Conservation (phyloP, 2,113 vertebrate genomes). For the Carlito syrichta region DNA sequence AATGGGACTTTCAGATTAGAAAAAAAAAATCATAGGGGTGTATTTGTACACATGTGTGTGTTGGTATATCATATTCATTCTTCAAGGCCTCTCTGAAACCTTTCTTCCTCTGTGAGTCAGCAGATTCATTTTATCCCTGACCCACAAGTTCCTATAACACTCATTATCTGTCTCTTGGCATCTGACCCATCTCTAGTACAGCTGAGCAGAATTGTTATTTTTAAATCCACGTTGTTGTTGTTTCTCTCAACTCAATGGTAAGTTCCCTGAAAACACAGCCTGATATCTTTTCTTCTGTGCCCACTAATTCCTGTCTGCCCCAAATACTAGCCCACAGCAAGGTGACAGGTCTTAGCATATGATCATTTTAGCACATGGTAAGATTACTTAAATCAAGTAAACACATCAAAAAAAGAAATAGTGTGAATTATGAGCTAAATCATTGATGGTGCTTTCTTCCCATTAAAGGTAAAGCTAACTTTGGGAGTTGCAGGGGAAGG, state of each 20-base stretch:
- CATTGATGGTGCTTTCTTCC: conserved; percentile 46
- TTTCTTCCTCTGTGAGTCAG: neutral
- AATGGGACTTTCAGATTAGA: neutral
- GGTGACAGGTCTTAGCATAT: neutral
- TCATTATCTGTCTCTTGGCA: neutral
- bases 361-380: conserved; percentile 21
- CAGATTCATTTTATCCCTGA: neutral
- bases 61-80: neutral
- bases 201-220: neutral
- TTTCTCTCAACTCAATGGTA: neutral
- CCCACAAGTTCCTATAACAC: neutral
- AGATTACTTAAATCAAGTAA: conserved; percentile 35
- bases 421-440: conserved; percentile 7
- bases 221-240: neutral
- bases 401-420: conserved; percentile 36
- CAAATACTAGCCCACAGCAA: neutral
- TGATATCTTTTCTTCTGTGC: neutral
- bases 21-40: neutral
- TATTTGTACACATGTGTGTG: neutral
- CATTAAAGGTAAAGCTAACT: conserved; percentile 71
- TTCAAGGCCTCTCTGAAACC: neutral
- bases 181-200: neutral
- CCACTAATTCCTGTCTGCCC: too few relatives aligned
- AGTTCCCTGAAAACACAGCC: neutral
- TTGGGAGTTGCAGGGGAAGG: conserved; percentile 65